Evolutionary conservation across 2,113 vertebrate species (phyloP).

Genomic region (Poicephalus gulielmi): DNA sequence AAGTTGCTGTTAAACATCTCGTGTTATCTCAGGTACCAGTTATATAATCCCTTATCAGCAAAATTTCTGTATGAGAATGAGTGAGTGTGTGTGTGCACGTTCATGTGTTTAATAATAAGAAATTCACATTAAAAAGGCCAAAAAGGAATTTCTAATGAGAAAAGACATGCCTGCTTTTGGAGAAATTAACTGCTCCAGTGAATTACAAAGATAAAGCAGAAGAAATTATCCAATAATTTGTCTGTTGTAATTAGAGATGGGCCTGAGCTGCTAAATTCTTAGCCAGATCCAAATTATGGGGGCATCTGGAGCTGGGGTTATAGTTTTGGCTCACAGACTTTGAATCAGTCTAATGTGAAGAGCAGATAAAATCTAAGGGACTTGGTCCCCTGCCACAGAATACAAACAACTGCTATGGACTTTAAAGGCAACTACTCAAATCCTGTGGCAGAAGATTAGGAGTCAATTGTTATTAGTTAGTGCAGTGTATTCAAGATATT

Average conservation of each 20-base stretch:
- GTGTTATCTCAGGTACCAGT: constrained; percentile 53
- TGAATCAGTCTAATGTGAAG: constrained; percentile 51
- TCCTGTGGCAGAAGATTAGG: neutral
- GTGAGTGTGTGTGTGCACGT: neutral
- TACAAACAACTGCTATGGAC: neutral
- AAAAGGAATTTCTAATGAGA: constrained; percentile 72
- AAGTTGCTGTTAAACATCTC: constrained; percentile 64
- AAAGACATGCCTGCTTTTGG: constrained; percentile 71
- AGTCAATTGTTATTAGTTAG: neutral
- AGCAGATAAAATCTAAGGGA: constrained; percentile 61
- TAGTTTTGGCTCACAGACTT: neutral
- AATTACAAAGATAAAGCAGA: constrained; percentile 79
- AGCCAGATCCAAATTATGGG: constrained; percentile 36
- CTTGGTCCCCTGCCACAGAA: neutral
- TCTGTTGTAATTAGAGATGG: constrained; percentile 69
- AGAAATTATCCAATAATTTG: constrained; percentile 79
- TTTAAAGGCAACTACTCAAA: neutral
- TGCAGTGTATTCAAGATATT: neutral
- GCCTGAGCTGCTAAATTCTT: constrained; percentile 18
- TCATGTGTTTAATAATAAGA: constrained; percentile 36
- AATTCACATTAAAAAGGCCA: constrained; percentile 62
- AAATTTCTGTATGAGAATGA: neutral
- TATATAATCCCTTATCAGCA: constrained; percentile 64
- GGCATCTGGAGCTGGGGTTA: constrained; percentile 21
- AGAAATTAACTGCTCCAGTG: constrained; percentile 78